phyloP scores from a whole-genome alignment of 1,140 invertebrate species.

The Eulimnadia texana region DNA sequence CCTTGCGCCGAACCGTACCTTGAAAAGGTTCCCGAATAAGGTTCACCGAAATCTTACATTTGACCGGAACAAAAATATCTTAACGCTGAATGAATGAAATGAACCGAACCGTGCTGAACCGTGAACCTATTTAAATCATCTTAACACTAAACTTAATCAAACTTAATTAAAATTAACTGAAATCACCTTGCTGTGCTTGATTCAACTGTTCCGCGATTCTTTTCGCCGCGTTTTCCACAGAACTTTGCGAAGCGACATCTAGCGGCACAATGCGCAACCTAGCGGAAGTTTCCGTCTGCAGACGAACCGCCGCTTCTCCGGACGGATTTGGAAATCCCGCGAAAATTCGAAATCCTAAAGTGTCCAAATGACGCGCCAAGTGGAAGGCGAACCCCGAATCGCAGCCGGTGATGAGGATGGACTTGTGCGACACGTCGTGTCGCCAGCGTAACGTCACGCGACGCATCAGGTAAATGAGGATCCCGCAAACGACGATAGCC shows the following conservation, averaged over 20 bases:
- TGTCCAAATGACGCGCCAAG: neutral
- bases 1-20: too few relatives aligned
- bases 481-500: neutral
- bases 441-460: neutral
- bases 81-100: too few relatives aligned
- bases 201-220: neutral
- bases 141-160: too few relatives aligned
- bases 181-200: neutral
- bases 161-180: neutral
- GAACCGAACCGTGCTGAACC: too few relatives aligned
- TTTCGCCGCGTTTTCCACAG: neutral
- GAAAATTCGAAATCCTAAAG: neutral
- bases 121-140: too few relatives aligned
- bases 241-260: neutral
- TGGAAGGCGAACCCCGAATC: slow-evolving; percentile 1
- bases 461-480: slow-evolving; percentile 5
- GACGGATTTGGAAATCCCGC: neutral
- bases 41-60: too few relatives aligned
- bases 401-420: neutral
- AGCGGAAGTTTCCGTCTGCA: slow-evolving; percentile 1
- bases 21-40: too few relatives aligned
- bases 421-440: slow-evolving; percentile 1
- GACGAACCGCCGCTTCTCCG: neutral
- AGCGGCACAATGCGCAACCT: neutral
- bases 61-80: too few relatives aligned